These are phyloP conservation scores for Monomorium pharaonis DNA, from an alignment of 1,140 invertebrate species.

Conservation along the genomic window DNA sequence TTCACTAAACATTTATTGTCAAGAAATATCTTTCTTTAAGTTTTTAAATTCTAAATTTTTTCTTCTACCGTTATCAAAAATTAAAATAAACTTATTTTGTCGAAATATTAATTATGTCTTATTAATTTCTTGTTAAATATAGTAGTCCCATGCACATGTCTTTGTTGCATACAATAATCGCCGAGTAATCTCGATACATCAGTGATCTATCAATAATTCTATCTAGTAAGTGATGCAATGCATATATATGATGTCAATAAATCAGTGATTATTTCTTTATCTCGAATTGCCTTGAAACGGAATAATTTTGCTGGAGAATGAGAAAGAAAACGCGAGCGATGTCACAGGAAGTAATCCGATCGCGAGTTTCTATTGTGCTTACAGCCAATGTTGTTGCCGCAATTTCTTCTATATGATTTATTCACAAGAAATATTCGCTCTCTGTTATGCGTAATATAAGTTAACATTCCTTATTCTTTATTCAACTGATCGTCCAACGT, in stretches of 20 bases:
- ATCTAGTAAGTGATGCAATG: neutral
- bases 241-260: constrained; percentile 1
- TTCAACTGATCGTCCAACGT: neutral
- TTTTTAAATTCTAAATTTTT: neutral
- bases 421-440: neutral
- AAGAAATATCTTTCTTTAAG: neutral
- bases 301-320: constrained; percentile 12
- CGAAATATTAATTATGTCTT: neutral
- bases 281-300: neutral
- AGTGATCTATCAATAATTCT: neutral
- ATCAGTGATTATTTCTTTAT: constrained; percentile 3
- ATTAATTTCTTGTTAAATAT: neutral
- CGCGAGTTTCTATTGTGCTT: constrained; percentile 1
- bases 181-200: neutral
- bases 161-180: neutral
- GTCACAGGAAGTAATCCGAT: constrained; percentile 10
- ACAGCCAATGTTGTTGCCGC: constrained; percentile 4
- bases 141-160: neutral
- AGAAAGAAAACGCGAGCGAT: neutral
- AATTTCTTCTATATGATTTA: constrained; percentile 29
- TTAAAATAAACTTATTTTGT: neutral
- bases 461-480: constrained; percentile 1
- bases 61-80: neutral
- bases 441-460: neutral
- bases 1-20: neutral